Evolutionary conservation across 2,888 invertebrate genomes (phyloP), one percentile per base, ranked within the genome.

Genomic region (Heliconius cydno): DNA sequence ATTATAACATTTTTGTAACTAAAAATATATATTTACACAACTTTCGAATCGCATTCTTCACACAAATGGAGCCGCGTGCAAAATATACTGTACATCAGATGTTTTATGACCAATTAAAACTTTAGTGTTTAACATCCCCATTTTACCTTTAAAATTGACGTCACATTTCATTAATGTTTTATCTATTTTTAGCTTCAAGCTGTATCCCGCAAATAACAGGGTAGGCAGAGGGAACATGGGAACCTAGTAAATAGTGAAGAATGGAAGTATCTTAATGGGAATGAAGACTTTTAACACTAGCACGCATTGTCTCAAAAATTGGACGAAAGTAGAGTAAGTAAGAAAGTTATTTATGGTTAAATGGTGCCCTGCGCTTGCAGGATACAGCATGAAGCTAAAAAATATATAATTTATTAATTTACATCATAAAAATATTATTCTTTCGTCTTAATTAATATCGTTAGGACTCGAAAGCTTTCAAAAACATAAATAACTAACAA

Each of bases 161-260:
- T 77, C 80, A 80, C 76, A 15, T 71, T 46, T 22, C 67, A 68
- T n/a, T 38, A 38, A 3, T 38, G 22, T 57, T 22, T 57, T 46
- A 46, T 46, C 46, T 46, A 46, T 46, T 46, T 46, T 46, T 46
- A 46, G 4, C 15, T 46, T 46, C 46, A 46, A 15, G 46, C 2
- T 46, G 6, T 19, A 57, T 57, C 57, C 57, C 22, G 22, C 22
- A 57, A 6, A 46, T 46, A 1, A 1, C 34, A 34, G 34, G 34
- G 34, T 34, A 34, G 46, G 46, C 46, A 15, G 15, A 46, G 34
- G 34, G 7, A 34, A 34, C 7, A 34, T 9, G 46, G 46, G 46
- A 46, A 46, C 15, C 46, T 46, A 46, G 46, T 46, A 5, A 3
- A 6, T 15, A 15, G 41, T 41, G 41, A 41, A 13, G 13, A 41